Evolutionary conservation across 2,888 invertebrate species (phyloP).

Genomic region (Fragum fragum): DNA sequence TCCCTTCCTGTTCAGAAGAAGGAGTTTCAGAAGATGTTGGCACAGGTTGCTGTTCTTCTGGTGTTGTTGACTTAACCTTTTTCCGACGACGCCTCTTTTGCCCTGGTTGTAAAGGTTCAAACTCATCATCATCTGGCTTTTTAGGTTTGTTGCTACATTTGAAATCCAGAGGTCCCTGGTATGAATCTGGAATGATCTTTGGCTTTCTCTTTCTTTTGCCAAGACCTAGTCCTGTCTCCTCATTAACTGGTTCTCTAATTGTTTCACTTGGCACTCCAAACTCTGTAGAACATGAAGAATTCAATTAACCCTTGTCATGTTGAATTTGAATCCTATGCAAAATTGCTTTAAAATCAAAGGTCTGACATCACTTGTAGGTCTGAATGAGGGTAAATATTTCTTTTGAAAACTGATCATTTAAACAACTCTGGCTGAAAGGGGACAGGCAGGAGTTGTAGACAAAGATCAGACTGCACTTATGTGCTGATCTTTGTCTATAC

Average conservation of each 20-base stretch:
- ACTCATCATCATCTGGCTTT: constrained; percentile 41
- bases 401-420: no score
- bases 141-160: background rate
- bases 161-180: constrained; percentile 56
- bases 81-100: constrained; percentile 62
- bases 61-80: constrained; percentile 27
- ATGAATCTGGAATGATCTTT: constrained; percentile 64
- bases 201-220: constrained; percentile 58
- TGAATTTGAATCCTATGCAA: no score
- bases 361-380: no score
- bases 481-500: no score
- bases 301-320: no score
- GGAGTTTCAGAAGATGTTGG: background rate
- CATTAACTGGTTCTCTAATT: background rate
- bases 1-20: background rate
- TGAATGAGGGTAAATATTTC: no score
- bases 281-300: background rate
- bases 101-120: constrained; percentile 58
- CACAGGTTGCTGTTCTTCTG: background rate
- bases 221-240: constrained; percentile 19
- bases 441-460: no score
- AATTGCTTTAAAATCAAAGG: no score
- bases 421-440: no score
- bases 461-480: no score
- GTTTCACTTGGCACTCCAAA: background rate